Conservation (phyloP, 2,797 vertebrate genomes). For the Xiphorhynchus erythropygius region DNA sequence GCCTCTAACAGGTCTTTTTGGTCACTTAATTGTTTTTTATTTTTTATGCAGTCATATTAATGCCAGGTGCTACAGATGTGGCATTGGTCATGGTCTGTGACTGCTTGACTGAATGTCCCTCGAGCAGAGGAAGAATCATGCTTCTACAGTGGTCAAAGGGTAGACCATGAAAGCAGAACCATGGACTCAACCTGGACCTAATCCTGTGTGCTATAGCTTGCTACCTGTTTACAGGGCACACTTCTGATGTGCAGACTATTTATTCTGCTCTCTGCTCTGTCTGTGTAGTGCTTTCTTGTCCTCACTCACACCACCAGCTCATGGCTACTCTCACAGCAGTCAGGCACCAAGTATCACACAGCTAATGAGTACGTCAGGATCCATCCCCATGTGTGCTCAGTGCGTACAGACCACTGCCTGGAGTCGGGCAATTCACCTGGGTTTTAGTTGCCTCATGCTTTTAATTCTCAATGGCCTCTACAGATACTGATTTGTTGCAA, state of each 20-base stretch:
- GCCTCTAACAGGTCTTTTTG: background rate
- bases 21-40: background rate
- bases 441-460: background rate
- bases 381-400: background rate
- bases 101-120: too few relatives aligned
- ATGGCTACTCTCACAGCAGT: background rate
- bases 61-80: background rate
- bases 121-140: too few relatives aligned
- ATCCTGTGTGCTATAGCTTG: background rate
- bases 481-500: background rate
- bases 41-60: background rate
- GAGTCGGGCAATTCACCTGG: background rate
- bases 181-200: background rate
- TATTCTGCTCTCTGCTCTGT: background rate
- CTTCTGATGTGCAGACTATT: background rate
- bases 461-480: background rate
- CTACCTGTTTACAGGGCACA: background rate
- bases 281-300: background rate
- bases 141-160: too few relatives aligned
- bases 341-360: background rate
- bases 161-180: too few relatives aligned
- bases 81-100: too few relatives aligned
- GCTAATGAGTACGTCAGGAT: background rate
- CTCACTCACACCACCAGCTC: background rate
- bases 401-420: background rate